Evolutionary conservation across 2,113 vertebrate genomes (phyloP).

Genomic region (Nerophis lumbriciformis): DNA sequence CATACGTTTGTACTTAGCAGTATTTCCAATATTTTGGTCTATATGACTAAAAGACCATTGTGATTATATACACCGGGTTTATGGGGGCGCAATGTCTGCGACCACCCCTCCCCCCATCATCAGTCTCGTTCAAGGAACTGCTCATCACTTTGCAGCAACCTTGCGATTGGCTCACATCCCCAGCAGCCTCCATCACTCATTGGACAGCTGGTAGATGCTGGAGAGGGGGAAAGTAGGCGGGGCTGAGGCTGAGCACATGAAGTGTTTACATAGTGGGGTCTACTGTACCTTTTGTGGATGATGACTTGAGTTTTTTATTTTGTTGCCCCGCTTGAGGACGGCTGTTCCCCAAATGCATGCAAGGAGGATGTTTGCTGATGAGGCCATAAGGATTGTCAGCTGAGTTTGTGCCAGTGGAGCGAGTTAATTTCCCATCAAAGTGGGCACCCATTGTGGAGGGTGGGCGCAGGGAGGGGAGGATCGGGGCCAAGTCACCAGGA

Average conservation of each 20-base stretch:
- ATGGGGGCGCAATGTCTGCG: background rate
- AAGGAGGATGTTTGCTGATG: background rate
- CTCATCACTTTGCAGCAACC: constrained; percentile 22
- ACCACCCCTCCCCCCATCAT: constrained; percentile 12
- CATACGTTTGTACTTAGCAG: no score
- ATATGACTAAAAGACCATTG: background rate
- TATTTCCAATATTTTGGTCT: background rate
- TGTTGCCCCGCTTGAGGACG: background rate
- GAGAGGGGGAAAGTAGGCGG: background rate
- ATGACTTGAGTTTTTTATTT: background rate
- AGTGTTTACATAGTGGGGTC: background rate
- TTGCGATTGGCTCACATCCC: constrained; percentile 37
- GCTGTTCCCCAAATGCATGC: background rate
- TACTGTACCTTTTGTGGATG: background rate
- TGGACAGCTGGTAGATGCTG: constrained; percentile 33
- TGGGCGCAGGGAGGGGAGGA: background rate
- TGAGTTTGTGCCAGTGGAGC: no score
- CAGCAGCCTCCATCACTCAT: constrained; percentile 27
- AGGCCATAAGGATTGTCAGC: no score
- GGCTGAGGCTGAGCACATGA: background rate
- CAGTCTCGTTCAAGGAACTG: constrained; percentile 25
- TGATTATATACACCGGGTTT: background rate
- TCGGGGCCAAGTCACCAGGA: constrained; percentile 37
- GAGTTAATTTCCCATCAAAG: background rate
- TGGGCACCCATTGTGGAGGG: constrained; percentile 9